These are phyloP conservation scores for Amblyornis subalaris DNA, from an alignment of 2,113 vertebrate species.

Conservation along the genomic window DNA sequence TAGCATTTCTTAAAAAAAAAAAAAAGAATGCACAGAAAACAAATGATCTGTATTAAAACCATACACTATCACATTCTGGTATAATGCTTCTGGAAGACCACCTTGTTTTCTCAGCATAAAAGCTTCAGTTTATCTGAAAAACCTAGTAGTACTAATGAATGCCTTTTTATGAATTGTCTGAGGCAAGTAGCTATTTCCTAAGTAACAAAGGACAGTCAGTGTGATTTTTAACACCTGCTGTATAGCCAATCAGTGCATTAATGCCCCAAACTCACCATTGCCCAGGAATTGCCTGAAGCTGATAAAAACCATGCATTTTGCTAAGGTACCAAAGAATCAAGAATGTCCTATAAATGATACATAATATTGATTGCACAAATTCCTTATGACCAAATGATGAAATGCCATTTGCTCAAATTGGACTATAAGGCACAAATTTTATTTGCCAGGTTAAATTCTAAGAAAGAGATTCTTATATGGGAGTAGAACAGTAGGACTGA, in stretches of 20 bases:
- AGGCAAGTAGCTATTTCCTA: neutral
- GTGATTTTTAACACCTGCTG: neutral
- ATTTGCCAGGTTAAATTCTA: neutral
- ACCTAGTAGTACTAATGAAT: neutral
- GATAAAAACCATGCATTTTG: neutral
- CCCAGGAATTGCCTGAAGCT: neutral
- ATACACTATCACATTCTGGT: neutral
- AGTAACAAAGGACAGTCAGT: neutral
- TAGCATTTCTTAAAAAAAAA: neutral
- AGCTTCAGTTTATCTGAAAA: neutral
- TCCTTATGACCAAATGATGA: neutral
- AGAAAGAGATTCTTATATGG: neutral
- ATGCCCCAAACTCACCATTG: neutral
- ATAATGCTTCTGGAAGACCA: neutral
- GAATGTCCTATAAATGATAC: neutral
- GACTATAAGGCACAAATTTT: neutral
- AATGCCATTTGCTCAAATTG: neutral
- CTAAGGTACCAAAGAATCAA: neutral
- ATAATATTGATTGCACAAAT: neutral
- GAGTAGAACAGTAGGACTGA: neutral
- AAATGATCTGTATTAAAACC: slow-evolving; percentile 3
- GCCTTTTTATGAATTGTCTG: neutral
- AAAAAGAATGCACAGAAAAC: neutral
- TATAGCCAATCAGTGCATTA: neutral
- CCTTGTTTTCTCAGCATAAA: neutral